Evolutionary conservation across 2,888 invertebrate species (phyloP).

Genomic region (Pelosia muscerda): DNA sequence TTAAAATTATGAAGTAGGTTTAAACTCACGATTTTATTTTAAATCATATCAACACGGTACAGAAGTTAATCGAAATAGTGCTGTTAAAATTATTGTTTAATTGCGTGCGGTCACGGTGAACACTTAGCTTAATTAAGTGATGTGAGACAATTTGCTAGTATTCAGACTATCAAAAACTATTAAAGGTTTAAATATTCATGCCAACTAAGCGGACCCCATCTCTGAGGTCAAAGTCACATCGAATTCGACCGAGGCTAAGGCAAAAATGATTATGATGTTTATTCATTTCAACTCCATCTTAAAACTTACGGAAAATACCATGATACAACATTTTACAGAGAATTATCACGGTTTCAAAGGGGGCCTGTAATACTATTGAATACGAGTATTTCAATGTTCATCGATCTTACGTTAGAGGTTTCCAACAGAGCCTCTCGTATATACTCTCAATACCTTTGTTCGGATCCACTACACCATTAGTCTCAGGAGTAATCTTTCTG

Average conservation of each 20-base stretch:
- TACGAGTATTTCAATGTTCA: not conserved
- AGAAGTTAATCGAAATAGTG: conserved; percentile 2
- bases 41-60: conserved; percentile 20
- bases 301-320: too few relatives aligned
- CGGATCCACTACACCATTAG: not conserved
- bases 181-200: too few relatives aligned
- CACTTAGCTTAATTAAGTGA: not conserved
- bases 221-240: too few relatives aligned
- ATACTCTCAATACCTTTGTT: not conserved
- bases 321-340: too few relatives aligned
- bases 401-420: not conserved
- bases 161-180: too few relatives aligned
- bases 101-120: not conserved
- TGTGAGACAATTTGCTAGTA: not conserved
- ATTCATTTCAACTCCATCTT: too few relatives aligned
- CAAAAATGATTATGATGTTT: too few relatives aligned
- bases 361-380: not conserved
- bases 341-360: too few relatives aligned
- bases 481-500: not conserved
- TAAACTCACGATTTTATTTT: conserved; percentile 26
- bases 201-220: too few relatives aligned
- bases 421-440: not conserved
- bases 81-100: conserved; percentile 1
- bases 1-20: conserved; percentile 41
- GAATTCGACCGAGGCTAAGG: too few relatives aligned